Evolutionary conservation across 1,140 invertebrate genomes (phyloP).

Genomic region (Thereuonema tuberculata): DNA sequence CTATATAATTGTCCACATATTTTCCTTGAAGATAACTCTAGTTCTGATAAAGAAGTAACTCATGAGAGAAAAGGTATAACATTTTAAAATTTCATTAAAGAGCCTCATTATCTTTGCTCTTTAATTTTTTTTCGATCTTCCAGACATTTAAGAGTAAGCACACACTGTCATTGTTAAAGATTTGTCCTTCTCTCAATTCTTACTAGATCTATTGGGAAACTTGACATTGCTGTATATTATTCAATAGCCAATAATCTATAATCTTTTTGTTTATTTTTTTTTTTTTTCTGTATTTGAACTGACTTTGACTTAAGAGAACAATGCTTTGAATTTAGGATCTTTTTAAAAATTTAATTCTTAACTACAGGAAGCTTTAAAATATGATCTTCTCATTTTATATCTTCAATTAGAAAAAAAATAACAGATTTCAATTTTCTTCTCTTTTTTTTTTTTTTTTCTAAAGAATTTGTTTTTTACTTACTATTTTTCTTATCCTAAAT

Average conservation of each 20-base stretch:
- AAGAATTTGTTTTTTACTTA: not conserved
- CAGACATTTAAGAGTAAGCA: not conserved
- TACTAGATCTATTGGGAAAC: not conserved
- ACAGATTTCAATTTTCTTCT: not conserved
- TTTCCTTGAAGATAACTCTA: not conserved
- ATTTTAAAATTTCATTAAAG: not conserved
- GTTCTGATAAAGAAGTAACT: not conserved
- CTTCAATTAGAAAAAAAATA: too few relatives aligned
- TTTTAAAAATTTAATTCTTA: too few relatives aligned
- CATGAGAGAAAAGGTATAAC: not conserved
- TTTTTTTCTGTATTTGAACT: too few relatives aligned
- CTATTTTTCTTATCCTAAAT: too few relatives aligned
- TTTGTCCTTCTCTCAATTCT: not conserved
- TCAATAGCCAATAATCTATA: too few relatives aligned
- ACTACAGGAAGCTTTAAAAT: too few relatives aligned
- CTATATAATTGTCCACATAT: constrained; percentile 13
- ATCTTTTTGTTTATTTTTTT: too few relatives aligned
- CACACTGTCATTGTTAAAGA: not conserved
- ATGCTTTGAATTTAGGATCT: too few relatives aligned
- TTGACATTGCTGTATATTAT: too few relatives aligned
- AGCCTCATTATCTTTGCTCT: not conserved
- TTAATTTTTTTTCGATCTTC: not conserved
- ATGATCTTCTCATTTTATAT: too few relatives aligned
- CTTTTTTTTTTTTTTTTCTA: not conserved
- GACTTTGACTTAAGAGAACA: too few relatives aligned